Conservation (phyloP, 2,113 vertebrate genomes). For the Dipodomys ordii region DNA sequence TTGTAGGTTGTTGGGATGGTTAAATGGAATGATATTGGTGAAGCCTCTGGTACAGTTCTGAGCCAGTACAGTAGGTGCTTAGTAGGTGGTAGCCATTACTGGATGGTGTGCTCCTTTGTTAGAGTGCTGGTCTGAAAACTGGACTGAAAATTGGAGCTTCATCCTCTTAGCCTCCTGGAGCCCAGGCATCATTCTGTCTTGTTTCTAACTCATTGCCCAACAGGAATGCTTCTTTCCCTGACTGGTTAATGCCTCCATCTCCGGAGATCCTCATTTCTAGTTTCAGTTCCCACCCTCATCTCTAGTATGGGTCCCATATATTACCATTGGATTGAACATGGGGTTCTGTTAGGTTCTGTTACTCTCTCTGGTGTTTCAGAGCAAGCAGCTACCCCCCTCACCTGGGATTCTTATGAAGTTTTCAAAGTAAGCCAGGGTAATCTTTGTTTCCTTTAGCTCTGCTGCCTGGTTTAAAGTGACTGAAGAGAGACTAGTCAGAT, state of each 20-base stretch:
- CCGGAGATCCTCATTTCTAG: neutral
- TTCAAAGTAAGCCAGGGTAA: constrained; percentile 19
- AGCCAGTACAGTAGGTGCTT: neutral
- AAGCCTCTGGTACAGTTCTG: neutral
- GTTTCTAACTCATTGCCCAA: neutral
- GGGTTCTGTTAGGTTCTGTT: neutral
- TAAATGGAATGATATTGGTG: neutral
- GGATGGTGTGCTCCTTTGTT: neutral
- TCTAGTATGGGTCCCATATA: neutral
- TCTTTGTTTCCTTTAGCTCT: neutral
- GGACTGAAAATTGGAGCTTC: neutral
- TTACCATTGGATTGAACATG: neutral
- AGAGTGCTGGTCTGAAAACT: neutral
- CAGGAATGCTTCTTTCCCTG: neutral
- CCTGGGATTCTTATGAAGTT: constrained; percentile 40
- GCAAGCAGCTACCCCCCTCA: neutral
- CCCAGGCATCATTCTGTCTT: neutral
- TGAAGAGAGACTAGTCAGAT: neutral
- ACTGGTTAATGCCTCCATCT: neutral
- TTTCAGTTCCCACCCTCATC: no score
- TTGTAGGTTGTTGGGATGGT: neutral
- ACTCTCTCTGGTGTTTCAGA: neutral
- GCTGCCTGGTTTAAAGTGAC: constrained; percentile 10
- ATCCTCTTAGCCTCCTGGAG: neutral
- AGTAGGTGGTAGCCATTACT: neutral